Evolutionary conservation across 2,113 vertebrate genomes (phyloP).

Genomic region (Upupa epops): DNA sequence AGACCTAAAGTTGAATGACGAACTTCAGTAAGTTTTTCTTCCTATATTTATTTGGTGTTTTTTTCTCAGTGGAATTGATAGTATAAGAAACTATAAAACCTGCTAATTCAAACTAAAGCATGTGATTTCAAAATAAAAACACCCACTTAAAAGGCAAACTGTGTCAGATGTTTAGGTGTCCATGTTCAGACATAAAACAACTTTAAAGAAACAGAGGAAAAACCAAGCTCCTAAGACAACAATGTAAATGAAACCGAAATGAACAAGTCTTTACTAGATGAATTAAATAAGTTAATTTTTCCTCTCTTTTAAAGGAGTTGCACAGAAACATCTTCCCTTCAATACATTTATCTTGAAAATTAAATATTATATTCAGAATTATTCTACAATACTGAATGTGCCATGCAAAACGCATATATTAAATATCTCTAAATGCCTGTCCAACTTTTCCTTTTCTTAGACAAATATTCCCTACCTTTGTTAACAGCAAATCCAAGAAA

Average conservation of each 20-base stretch:
- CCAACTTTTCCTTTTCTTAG: not conserved
- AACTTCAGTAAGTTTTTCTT: not conserved
- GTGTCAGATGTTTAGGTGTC: not conserved
- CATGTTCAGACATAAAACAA: not conserved
- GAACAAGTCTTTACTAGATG: not conserved
- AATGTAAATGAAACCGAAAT: not conserved
- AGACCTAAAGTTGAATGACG: not conserved
- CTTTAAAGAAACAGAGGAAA: not conserved
- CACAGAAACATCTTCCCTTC: not conserved
- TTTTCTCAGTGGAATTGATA: not conserved
- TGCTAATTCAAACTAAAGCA: not conserved
- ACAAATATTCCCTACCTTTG: not conserved
- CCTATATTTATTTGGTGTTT: not conserved
- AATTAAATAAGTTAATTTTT: not conserved
- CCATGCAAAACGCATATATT: not conserved
- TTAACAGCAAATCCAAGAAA: not conserved
- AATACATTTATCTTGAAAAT: not conserved
- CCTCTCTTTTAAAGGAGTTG: not conserved
- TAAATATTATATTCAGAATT: not conserved
- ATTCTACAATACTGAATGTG: not conserved
- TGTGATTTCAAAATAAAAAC: constrained; percentile 17
- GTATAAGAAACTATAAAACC: not conserved
- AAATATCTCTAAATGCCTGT: not conserved
- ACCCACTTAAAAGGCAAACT: not conserved
- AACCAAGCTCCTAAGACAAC: not conserved